These are phyloP conservation scores for Scaptomyza hsui DNA, from an alignment of 1,140 invertebrate genomes.

Conservation along the genomic window DNA sequence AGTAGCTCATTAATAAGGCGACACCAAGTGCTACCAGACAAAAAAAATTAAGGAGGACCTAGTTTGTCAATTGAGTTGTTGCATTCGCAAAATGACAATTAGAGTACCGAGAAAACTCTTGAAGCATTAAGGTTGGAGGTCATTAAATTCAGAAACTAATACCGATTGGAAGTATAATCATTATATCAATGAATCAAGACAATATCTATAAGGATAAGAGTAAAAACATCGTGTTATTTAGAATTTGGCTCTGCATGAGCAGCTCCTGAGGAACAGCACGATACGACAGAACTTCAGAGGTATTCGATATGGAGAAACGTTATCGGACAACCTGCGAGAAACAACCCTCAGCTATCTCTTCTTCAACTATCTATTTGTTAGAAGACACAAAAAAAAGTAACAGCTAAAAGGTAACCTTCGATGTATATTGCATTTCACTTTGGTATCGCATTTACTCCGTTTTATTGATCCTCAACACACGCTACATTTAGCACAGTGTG, in stretches of 20 bases:
- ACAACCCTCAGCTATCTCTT: constrained; percentile 15
- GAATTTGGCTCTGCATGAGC: no score
- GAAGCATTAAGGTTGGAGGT: not conserved
- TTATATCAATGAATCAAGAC: no score
- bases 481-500: constrained; percentile 75
- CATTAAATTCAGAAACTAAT: no score
- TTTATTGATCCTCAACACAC: constrained; percentile 52
- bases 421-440: constrained; percentile 48
- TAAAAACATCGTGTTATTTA: no score
- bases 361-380: not conserved
- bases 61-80: constrained; percentile 27
- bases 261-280: no score
- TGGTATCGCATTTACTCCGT: constrained; percentile 24
- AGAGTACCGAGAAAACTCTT: constrained; percentile 29
- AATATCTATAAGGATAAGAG: no score
- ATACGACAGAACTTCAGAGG: no score
- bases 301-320: no score
- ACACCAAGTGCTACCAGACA: constrained; percentile 52
- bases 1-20: constrained; percentile 69
- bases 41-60: not conserved
- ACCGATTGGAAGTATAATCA: no score
- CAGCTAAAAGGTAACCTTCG: constrained; percentile 18
- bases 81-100: no score
- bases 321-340: constrained; percentile 7
- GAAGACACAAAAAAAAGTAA: not conserved